phyloP scores from a whole-genome alignment of 2,113 vertebrate species.

The human region DNA sequence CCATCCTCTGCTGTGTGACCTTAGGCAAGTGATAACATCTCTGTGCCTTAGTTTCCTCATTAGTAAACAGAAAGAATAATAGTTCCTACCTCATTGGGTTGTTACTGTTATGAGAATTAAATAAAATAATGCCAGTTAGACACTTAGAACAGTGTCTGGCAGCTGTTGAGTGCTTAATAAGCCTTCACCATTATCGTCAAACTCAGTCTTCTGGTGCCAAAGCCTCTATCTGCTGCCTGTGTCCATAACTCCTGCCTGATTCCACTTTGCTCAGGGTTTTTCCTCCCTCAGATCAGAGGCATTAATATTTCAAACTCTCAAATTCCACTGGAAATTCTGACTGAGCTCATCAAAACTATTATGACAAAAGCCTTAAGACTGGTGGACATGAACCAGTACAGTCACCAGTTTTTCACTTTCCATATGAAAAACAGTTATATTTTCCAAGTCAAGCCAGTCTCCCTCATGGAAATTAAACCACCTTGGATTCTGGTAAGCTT shows the following conservation, averaged over 20 bases:
- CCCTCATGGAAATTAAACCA: conserved; percentile 4
- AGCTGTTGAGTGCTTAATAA: not conserved
- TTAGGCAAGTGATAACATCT: not conserved
- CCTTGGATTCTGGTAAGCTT: not conserved
- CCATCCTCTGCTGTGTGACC: not conserved
- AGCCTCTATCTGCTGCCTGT: not conserved
- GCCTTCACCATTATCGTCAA: not conserved
- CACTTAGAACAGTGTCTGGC: not conserved
- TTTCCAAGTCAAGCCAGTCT: not conserved
- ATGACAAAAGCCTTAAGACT: conserved; percentile 2
- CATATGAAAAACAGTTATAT: not conserved
- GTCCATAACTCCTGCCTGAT: not conserved
- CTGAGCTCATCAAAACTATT: not conserved
- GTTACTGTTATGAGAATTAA: not conserved
- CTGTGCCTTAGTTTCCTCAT: not conserved
- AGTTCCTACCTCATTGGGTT: not conserved
- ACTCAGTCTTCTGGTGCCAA: not conserved
- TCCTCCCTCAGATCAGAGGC: not conserved
- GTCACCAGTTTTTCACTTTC: conserved; percentile 38
- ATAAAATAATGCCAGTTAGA: not conserved
- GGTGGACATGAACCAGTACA: not conserved
- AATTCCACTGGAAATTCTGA: conserved; percentile 37
- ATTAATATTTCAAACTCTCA: conserved; percentile 18
- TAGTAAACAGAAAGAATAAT: not conserved
- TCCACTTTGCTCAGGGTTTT: not conserved